Evolutionary conservation across 2,797 vertebrate species (phyloP).

Genomic region (Orestias chungarensis): DNA sequence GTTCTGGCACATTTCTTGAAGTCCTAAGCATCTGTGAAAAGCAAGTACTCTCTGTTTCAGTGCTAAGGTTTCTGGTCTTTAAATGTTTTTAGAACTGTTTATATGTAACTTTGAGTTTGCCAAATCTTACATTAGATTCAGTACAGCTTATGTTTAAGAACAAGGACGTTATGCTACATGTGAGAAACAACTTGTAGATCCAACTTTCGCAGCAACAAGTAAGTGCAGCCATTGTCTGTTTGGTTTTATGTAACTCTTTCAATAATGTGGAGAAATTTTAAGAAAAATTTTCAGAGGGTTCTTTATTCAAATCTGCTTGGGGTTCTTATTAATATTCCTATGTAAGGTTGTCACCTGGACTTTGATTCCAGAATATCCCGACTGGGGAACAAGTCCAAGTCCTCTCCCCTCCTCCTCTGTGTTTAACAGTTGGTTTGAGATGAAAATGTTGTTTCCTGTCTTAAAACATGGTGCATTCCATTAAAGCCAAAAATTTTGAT

Average conservation of each 20-base stretch:
- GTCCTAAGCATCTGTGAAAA: slow-evolving; percentile 1
- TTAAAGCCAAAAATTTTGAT: neutral
- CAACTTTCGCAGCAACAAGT: neutral
- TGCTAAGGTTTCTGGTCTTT: neutral
- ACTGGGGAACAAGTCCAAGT: too few species aligned
- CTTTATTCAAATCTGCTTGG: neutral
- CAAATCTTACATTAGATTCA: neutral
- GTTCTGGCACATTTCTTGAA: slow-evolving; percentile 1
- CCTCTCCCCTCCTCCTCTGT: too few species aligned
- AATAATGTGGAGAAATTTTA: too few species aligned
- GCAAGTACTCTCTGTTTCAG: neutral
- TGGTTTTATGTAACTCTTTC: neutral
- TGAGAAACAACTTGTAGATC: neutral
- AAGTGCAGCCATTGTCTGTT: neutral
- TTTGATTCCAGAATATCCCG: too few species aligned
- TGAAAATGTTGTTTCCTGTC: neutral
- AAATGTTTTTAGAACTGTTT: neutral
- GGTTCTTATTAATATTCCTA: neutral
- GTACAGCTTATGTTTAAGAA: neutral
- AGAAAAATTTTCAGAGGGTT: neutral
- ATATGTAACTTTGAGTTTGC: neutral
- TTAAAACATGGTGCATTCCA: neutral
- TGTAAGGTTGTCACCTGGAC: neutral
- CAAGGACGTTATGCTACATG: neutral
- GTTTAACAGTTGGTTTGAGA: neutral